These are phyloP conservation scores for Tetragonisca angustula DNA, from an alignment of 2,888 invertebrate genomes.

Conservation along the genomic window DNA sequence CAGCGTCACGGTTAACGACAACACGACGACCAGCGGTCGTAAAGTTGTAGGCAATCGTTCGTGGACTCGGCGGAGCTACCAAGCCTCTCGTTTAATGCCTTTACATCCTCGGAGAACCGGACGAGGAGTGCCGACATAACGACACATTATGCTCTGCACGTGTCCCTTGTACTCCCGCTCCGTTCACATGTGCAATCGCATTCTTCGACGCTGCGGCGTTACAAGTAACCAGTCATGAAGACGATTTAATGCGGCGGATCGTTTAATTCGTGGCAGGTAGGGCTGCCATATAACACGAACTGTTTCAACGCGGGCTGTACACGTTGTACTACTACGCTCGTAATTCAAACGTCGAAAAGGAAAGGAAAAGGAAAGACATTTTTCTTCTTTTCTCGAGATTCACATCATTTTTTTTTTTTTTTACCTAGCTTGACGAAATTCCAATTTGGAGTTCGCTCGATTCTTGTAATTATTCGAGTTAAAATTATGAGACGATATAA, in stretches of 20 bases:
- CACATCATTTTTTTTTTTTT: too few species aligned
- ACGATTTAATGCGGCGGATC: slow-evolving; percentile 40
- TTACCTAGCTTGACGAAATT: too few species aligned
- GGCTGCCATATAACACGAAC: slow-evolving; percentile 17
- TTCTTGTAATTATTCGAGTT: too few species aligned
- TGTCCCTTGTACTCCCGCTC: slow-evolving; percentile 57
- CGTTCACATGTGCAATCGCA: slow-evolving; percentile 65
- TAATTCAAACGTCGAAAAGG: neutral
- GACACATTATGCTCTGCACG: slow-evolving; percentile 70
- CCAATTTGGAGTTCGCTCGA: too few species aligned
- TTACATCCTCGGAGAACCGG: slow-evolving; percentile 66
- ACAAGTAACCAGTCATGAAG: slow-evolving; percentile 39
- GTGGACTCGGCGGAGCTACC: slow-evolving; percentile 56
- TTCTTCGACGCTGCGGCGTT: slow-evolving; percentile 40
- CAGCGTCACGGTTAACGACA: slow-evolving; percentile 56
- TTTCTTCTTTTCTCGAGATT: too few species aligned
- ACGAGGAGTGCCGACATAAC: slow-evolving; percentile 70
- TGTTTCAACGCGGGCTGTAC: neutral
- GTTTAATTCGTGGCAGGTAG: slow-evolving; percentile 51
- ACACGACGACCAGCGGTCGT: slow-evolving; percentile 52
- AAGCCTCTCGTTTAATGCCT: slow-evolving; percentile 60
- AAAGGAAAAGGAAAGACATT: too few species aligned
- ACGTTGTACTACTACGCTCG: neutral
- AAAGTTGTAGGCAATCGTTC: slow-evolving; percentile 64
- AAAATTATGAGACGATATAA: too few species aligned